Evolutionary conservation across 1,140 invertebrate species (phyloP).

Genomic region (Steinernema feltiae): DNA sequence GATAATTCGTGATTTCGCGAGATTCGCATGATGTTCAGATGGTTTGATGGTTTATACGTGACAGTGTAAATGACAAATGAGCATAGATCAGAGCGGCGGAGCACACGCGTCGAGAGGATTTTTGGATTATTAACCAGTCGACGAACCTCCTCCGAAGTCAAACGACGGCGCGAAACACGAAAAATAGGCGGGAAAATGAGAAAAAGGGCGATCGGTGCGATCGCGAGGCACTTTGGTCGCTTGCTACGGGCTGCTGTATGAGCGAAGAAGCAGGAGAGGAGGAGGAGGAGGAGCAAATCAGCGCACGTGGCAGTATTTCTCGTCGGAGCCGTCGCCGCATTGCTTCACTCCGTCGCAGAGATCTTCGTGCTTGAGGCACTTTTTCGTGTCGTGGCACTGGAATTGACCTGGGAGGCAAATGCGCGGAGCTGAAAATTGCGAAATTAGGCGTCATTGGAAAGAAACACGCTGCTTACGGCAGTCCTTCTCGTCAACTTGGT

Average conservation of each 20-base stretch:
- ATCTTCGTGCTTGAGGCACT: constrained; percentile 49
- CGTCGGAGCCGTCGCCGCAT: constrained; percentile 43
- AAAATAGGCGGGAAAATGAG: not conserved
- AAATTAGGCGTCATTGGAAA: constrained; percentile 16
- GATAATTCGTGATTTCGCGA: no score
- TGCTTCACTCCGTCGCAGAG: constrained; percentile 55
- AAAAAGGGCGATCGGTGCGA: not conserved
- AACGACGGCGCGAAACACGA: not conserved
- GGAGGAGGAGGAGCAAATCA: not conserved
- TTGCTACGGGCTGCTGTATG: constrained; percentile 6
- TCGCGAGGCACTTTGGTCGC: constrained; percentile 8
- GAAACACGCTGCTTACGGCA: constrained; percentile 40
- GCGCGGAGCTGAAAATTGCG: constrained; percentile 50
- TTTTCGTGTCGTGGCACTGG: constrained; percentile 61
- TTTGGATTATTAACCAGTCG: not conserved
- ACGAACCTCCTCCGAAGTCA: not conserved
- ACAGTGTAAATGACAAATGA: no score
- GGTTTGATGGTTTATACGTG: no score
- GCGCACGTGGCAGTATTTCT: constrained; percentile 45
- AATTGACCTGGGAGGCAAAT: constrained; percentile 66
- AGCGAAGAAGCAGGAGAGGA: not conserved
- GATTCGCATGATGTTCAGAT: no score
- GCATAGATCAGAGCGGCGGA: not conserved
- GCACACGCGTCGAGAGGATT: not conserved
- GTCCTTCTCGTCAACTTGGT: constrained; percentile 56